These are phyloP conservation scores for Rhagoletis zephyria DNA, from an alignment of 1,140 invertebrate genomes.

Conservation along the genomic window DNA sequence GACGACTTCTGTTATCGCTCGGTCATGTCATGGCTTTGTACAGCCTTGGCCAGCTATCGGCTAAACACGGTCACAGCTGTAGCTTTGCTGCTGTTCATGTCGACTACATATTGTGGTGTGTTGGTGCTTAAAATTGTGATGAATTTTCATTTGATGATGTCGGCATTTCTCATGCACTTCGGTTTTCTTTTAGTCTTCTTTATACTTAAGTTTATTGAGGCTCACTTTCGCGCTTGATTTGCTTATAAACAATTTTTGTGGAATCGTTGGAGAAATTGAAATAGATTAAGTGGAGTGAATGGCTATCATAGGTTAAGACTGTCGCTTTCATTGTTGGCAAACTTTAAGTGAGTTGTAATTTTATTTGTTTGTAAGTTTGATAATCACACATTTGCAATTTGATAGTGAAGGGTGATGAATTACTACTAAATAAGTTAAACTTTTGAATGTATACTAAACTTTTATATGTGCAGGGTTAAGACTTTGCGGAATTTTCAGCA, in stretches of 20 bases:
- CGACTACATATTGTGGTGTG: neutral
- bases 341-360: neutral
- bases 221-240: slow-evolving; percentile 8
- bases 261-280: neutral
- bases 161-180: neutral
- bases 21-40: slow-evolving; percentile 36
- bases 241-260: neutral
- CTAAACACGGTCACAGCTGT: slow-evolving; percentile 44
- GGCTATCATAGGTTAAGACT: neutral
- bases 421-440: too few species aligned
- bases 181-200: neutral
- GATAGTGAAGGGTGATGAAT: too few species aligned
- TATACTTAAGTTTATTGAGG: neutral
- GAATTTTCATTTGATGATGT: slow-evolving; percentile 35
- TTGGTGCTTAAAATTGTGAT: slow-evolving; percentile 1
- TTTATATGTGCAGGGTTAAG: too few species aligned
- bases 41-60: neutral
- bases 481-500: too few species aligned
- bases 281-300: neutral
- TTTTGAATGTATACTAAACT: too few species aligned
- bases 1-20: neutral
- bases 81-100: neutral
- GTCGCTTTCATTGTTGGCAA: neutral
- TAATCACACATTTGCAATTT: too few species aligned
- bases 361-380: neutral